These are phyloP conservation scores for Rhinolophus sinicus DNA, from an alignment of 2,113 vertebrate genomes.

Conservation along the genomic window DNA sequence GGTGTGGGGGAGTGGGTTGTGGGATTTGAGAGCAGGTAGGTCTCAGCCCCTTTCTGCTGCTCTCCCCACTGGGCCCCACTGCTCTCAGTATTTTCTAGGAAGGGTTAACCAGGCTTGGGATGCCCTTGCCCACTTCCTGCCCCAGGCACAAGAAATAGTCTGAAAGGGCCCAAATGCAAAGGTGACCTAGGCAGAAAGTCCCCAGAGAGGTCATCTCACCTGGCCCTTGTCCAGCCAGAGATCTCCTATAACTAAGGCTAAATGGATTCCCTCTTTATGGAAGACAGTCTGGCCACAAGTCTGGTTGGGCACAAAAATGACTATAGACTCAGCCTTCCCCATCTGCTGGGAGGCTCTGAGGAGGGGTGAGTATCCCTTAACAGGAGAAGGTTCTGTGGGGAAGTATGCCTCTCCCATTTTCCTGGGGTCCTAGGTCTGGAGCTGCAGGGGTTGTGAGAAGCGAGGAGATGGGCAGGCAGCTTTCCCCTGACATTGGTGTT, in stretches of 20 bases:
- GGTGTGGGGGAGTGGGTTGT: not conserved
- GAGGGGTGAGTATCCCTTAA: not conserved
- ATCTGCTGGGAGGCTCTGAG: not conserved
- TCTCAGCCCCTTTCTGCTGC: not conserved
- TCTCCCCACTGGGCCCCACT: not conserved
- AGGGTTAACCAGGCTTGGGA: not conserved
- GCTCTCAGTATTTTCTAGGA: not conserved
- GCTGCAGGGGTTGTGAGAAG: not conserved
- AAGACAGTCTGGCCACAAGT: not conserved
- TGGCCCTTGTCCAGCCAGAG: not conserved
- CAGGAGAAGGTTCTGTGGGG: not conserved
- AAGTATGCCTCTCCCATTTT: not conserved
- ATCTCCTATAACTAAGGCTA: not conserved
- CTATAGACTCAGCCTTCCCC: not conserved
- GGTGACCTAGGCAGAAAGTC: not conserved
- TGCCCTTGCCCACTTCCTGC: not conserved
- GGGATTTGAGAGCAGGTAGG: not conserved
- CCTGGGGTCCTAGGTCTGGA: not conserved
- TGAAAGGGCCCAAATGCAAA: not conserved
- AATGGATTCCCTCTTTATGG: not conserved
- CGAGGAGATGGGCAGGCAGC: not conserved
- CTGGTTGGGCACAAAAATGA: not conserved
- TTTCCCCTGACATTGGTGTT: not conserved
- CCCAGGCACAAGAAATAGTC: not conserved
- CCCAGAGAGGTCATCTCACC: not conserved